These are phyloP conservation scores for Synanceia verrucosa DNA, from an alignment of 2,797 vertebrate species.

Conservation along the genomic window DNA sequence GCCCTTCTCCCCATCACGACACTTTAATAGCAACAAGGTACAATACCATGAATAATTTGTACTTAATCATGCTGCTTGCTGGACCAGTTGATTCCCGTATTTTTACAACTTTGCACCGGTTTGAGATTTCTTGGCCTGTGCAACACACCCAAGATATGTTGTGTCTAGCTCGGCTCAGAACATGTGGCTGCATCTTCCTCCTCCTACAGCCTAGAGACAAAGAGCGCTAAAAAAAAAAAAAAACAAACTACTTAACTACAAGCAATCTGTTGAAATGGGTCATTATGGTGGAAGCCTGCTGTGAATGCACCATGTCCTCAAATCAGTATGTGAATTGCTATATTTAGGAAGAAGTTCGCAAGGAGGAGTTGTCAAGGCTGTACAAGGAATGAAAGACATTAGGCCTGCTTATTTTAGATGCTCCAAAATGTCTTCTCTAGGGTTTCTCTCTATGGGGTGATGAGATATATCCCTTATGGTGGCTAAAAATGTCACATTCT, in stretches of 20 bases:
- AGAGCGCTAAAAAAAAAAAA: constrained; percentile 28
- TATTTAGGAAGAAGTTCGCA: constrained; percentile 83
- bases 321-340: constrained; percentile 82
- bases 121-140: constrained; percentile 7
- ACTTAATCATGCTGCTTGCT: constrained; percentile 47
- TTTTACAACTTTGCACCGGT: constrained; percentile 37
- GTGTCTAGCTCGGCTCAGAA: constrained; percentile 28
- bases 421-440: constrained; percentile 71
- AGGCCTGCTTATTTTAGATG: constrained; percentile 70
- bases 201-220: constrained; percentile 46
- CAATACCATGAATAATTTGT: constrained; percentile 58
- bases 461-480: constrained; percentile 52
- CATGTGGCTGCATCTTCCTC: constrained; percentile 37
- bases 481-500: constrained; percentile 67
- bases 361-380: constrained; percentile 75
- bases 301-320: constrained; percentile 71
- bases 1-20: constrained; percentile 61
- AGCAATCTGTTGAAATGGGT: constrained; percentile 82
- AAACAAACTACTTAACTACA: constrained; percentile 57
- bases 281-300: constrained; percentile 77
- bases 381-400: constrained; percentile 66
- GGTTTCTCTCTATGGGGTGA: constrained; percentile 55
- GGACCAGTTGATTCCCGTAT: constrained; percentile 37
- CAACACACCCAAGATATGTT: constrained; percentile 30
- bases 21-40: constrained; percentile 66